Conservation (phyloP, 2,113 vertebrate species). For the Gallinago media region DNA sequence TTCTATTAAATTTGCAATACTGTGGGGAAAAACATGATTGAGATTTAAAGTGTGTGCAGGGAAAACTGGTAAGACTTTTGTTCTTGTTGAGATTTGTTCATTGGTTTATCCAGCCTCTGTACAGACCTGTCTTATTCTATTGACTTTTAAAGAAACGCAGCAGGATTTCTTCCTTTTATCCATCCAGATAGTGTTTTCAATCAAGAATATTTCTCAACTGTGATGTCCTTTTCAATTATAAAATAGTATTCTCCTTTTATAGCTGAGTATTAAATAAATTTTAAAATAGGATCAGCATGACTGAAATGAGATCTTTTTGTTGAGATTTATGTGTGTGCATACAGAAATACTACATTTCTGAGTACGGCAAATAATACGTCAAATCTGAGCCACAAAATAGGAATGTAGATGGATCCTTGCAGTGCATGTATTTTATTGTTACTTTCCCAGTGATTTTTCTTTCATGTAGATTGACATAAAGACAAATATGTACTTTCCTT, state of each 20-base stretch:
- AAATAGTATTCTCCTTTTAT: constrained; percentile 37
- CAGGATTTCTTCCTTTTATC: background rate
- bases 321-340: constrained; percentile 40
- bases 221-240: constrained; percentile 55
- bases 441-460: constrained; percentile 60
- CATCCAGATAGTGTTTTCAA: background rate
- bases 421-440: constrained; percentile 45
- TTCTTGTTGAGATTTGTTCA: background rate
- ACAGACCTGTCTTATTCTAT: background rate
- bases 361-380: constrained; percentile 26
- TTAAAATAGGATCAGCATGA: constrained; percentile 39
- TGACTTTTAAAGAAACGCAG: constrained; percentile 11
- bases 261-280: constrained; percentile 54
- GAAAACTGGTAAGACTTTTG: background rate
- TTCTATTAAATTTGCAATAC: background rate
- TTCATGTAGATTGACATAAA: constrained; percentile 63
- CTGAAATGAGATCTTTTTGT: constrained; percentile 51
- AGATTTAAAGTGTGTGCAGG: background rate
- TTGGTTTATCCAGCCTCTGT: background rate
- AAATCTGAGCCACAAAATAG: constrained; percentile 39
- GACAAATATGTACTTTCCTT: constrained; percentile 67
- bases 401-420: constrained; percentile 48
- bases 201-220: constrained; percentile 20
- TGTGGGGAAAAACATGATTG: background rate
- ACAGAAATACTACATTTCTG: constrained; percentile 45